Base-by-base conservation (phyloP, 2,888 invertebrate species). In the Sussaba pulchella region DNA sequence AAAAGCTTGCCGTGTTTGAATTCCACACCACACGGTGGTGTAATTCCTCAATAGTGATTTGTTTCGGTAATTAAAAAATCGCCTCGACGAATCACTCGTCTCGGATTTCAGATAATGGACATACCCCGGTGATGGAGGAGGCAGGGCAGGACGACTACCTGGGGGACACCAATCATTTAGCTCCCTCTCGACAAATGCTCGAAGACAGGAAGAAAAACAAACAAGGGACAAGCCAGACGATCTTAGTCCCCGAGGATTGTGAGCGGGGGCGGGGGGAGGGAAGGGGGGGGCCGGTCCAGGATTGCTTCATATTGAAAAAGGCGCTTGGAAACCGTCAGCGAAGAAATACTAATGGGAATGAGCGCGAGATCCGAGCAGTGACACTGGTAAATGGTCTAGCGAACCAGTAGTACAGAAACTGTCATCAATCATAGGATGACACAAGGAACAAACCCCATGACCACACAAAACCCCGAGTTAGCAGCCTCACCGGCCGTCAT, bases 311-410 rank as follows among this genome's bases (percentile, higher is more conserved):
- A 70, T 64, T 24, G 24, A 39, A 45, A 67, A 52, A 69, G 63
- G 39, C 45, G 45, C 59, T 24, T 47, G 41, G 75, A 75, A 66
- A 59, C 61, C 12, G 41, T 26, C 59, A 61, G 57, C 31, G 8
- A 14, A 14, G 5, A 39, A 24, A 72, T 31, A 10, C 52, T 12
- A 54, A 14, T 64, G 9, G 64, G 66, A 36, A 36, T 19, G 54
- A 64, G 63, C 17, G 70, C 63, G 59, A 61, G 72, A 39, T 24
- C 36, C 39, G 26, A 24, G 31, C 14, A 31, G 73, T 78, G 80
- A 80, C 80, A 80, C 76, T 80, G 80, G 71, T 80, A 80, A 80
- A 80, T 80, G 80, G 76, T 67, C 54, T 63, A 67, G 72, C 80
- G 72, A 61, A 80, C 67, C 67, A 66, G 71, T 70, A n/a, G 31